Conservation (phyloP, 2,888 invertebrate species). For the Drosophila acutilabella region DNA sequence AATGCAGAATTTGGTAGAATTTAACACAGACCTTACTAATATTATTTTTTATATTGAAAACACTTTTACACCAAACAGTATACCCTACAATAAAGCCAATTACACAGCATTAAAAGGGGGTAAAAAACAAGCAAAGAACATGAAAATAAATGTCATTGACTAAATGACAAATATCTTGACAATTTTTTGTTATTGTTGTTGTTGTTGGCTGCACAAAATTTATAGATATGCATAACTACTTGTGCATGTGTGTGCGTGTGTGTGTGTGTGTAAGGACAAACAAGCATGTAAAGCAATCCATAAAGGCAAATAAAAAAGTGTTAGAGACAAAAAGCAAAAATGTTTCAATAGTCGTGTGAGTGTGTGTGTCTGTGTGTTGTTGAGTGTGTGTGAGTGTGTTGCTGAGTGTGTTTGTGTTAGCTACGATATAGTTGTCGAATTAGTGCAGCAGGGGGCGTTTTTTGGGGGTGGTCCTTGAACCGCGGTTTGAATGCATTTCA, state of each 20-base stretch:
- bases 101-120: slow-evolving; percentile 26
- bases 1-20: too few relatives aligned
- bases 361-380: slow-evolving; percentile 13
- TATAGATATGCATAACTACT: slow-evolving; percentile 54
- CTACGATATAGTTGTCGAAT: slow-evolving; percentile 45
- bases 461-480: slow-evolving; percentile 5
- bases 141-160: slow-evolving; percentile 81
- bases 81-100: background rate
- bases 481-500: slow-evolving; percentile 56
- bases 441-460: slow-evolving; percentile 39
- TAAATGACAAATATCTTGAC: slow-evolving; percentile 80
- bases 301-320: slow-evolving; percentile 56
- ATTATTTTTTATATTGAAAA: too few relatives aligned
- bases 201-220: slow-evolving; percentile 57
- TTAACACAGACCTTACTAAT: too few relatives aligned
- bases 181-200: slow-evolving; percentile 44
- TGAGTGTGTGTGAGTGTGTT: slow-evolving; percentile 39
- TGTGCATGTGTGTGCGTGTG: slow-evolving; percentile 15
- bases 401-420: slow-evolving; percentile 16
- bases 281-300: slow-evolving; percentile 66
- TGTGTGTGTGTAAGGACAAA: slow-evolving; percentile 44
- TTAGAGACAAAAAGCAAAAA: slow-evolving; percentile 47
- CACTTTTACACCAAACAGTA: background rate
- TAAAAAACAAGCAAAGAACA: slow-evolving; percentile 53
- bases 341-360: slow-evolving; percentile 47